Evolutionary conservation across 2,797 vertebrate species (phyloP).

Genomic region (Argyrosomus regius): DNA sequence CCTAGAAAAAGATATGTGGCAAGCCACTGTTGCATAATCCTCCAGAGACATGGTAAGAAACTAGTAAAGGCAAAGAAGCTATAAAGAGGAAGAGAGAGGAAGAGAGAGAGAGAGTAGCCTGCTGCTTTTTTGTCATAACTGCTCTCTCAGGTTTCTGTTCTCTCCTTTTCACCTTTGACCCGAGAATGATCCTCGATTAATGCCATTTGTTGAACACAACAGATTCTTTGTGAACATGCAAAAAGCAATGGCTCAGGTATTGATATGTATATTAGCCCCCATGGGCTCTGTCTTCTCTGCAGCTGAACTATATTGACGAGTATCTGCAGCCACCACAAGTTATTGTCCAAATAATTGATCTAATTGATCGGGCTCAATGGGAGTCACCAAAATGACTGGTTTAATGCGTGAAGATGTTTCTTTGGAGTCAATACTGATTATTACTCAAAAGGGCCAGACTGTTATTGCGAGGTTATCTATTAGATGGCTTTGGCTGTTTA

Average conservation of each 20-base stretch:
- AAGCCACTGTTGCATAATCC: slow-evolving; percentile 75
- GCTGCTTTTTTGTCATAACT: slow-evolving; percentile 63
- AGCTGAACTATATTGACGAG: slow-evolving; percentile 57
- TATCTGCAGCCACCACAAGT: slow-evolving; percentile 51
- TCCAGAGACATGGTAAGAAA: slow-evolving; percentile 67
- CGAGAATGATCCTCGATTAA: slow-evolving; percentile 64
- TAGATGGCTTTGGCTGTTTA: slow-evolving; percentile 61
- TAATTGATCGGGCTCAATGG: slow-evolving; percentile 61
- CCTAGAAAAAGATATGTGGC: slow-evolving; percentile 73
- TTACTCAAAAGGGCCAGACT: slow-evolving; percentile 36
- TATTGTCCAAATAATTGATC: slow-evolving; percentile 76
- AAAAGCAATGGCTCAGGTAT: slow-evolving; percentile 55
- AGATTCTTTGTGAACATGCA: slow-evolving; percentile 67
- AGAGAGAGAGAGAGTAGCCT: slow-evolving; percentile 15
- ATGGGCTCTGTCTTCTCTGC: slow-evolving; percentile 19
- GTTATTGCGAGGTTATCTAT: slow-evolving; percentile 52
- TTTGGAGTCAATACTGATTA: slow-evolving; percentile 65
- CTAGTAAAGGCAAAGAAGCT: slow-evolving; percentile 53
- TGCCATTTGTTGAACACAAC: slow-evolving; percentile 69
- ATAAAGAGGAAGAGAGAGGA: slow-evolving; percentile 45
- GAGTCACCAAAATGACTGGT: slow-evolving; percentile 62
- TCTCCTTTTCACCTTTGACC: slow-evolving; percentile 71
- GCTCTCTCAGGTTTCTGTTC: slow-evolving; percentile 57
- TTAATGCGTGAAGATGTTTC: slow-evolving; percentile 65
- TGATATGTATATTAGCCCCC: slow-evolving; percentile 71